Base-by-base conservation (phyloP, 2,888 invertebrate species). In the Dicycla oo region DNA sequence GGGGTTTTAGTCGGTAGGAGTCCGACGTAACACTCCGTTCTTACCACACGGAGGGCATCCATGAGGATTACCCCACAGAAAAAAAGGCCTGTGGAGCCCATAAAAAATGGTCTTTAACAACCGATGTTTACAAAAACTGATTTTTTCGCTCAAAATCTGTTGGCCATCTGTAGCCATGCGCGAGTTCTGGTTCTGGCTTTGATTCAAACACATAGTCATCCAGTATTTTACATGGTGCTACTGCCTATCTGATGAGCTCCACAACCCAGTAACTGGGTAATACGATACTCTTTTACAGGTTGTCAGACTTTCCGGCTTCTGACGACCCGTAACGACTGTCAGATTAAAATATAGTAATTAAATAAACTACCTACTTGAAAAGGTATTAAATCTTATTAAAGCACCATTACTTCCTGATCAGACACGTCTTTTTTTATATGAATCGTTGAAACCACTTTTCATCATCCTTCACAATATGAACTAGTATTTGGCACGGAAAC, bases 401-500 rank as follows among this genome's bases (percentile, higher is more conserved):
- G 40, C 49, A 68, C 13, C 62, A 40, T 23, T 38, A 20, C 43
- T 38, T 67, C 20, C 34, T 54, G 11, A n/a, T 38, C 26, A 26
- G 8, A n/a, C 5, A 56, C 18, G 20, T 49, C 4, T 61, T 40
- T 23, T 10, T 51, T 11, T 13, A 20, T 18, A 30, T n/a, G 11
- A 43, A 8, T 26, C 15, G 4, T n/a, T n/a, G 53, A 34, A 47
- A 13, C 3, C 26, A 0, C 13, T 40, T 57, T 70, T 11, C 18
- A 30, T n/a, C 40, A 8, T 23, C 40, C 5, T 43, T 30, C 40
- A 30, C 58, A 38, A 38, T 8, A 8, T 47, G 34, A 38, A 34
- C n/a, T 43, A 45, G 13, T 70, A 75, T 56, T 78, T 70, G 66
- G 56, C 58, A 69, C 51, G 26, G 18, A 45, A 49, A 67, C 54